Evolutionary conservation across 2,797 vertebrate genomes (phyloP), one percentile per base, ranked within the genome.

Genomic region (Neomorphus geoffroyi): DNA sequence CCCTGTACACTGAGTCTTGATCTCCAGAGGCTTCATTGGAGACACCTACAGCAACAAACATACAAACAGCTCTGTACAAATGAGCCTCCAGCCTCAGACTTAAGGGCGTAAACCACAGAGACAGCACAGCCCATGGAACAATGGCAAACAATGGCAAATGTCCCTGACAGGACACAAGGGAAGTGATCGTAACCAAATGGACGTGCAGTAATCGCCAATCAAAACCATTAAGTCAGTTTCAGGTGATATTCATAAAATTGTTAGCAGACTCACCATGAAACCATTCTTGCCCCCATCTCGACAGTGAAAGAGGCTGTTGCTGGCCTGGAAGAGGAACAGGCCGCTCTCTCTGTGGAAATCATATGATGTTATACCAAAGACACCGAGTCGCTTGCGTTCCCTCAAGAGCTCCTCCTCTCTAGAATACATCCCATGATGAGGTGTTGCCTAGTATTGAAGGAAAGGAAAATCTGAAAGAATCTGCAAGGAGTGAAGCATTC

Each of bases 291-390:
- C 99, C 3, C 99, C 99, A 4, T 99, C 99, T 35, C 98, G 98
- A 96, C 99, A 99, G 91, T 99, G 99, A 96, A 99, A 99, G 94
- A 99, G 99, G 97, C 99, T 99, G 94, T 99, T 99, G 98, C 98
- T 99, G 97, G 99, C 99, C 98, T 99, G 99, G 97, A 99, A 99
- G 64, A 99, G 99, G 98, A 99, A 99, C 48, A 99, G 98, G 95
- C 99, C 99, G 1, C 98, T 99, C 91, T 98, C 98, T 8, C 98
- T 97, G 86, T 99, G 99, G 97, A 99, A 99, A 97, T 99, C 99
- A 0, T 99, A 99, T 3, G 99, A 99, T 0, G 99, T 99, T 96
- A 99, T 99, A 37, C 99, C 99, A 19, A 99, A 99, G 12, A 99
- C 99, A 2, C 99, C 99, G 7, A 99, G 98, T 18, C 99, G 98